Percentiles rank a stretch among this genome's conserved stretches.
Conservation (phyloP, 2,113 vertebrate species). For the Eclectus roratus region DNA sequence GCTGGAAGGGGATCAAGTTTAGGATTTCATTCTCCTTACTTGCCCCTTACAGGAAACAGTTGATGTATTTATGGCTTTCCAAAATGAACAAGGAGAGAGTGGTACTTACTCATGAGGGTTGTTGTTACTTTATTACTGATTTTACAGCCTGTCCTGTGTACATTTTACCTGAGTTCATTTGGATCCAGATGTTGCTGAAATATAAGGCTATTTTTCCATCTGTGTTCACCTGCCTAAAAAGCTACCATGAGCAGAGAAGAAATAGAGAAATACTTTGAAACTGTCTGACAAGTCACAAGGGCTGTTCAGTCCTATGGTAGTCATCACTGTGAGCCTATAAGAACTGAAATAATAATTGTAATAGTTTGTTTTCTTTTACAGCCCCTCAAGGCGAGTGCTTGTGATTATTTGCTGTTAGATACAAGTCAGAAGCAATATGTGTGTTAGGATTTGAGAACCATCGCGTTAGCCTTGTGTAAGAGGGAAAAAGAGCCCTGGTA, state of each 20-base stretch:
- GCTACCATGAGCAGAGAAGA: background rate
- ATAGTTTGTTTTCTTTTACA: background rate
- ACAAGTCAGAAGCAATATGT: background rate
- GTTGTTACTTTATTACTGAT: background rate
- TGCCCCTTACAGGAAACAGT: background rate
- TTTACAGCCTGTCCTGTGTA: background rate
- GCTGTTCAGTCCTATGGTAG: accelerated
- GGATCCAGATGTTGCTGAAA: background rate
- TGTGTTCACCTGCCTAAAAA: background rate
- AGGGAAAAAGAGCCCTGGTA: background rate
- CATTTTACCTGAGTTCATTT: background rate
- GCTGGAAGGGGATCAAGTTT: background rate
- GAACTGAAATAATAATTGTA: background rate
- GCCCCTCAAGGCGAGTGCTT: background rate
- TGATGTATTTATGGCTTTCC: background rate
- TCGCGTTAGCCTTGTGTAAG: accelerated
- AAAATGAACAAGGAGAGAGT: background rate
- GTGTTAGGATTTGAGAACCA: background rate
- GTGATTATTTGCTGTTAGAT: background rate
- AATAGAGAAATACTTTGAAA: background rate
- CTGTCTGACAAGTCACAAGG: background rate
- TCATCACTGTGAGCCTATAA: background rate
- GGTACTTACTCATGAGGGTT: background rate
- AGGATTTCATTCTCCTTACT: background rate
- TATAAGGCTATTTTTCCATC: background rate